Percentiles rank a stretch among this genome's conserved stretches.
These are phyloP conservation scores for Pollicipes pollicipes DNA, from an alignment of 1,140 invertebrate species.

Conservation along the genomic window DNA sequence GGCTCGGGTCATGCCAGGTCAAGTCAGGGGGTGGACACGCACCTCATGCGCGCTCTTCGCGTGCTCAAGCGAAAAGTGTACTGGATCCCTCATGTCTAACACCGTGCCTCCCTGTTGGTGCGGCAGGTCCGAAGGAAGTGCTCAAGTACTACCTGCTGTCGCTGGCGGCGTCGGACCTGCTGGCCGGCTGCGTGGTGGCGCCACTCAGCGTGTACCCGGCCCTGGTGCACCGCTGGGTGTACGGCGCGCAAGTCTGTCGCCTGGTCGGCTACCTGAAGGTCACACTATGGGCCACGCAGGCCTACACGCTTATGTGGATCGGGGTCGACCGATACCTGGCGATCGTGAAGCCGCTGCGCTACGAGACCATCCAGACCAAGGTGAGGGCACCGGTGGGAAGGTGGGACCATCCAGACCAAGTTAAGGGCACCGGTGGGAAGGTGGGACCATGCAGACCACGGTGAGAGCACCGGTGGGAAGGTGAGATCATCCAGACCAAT, in stretches of 20 bases:
- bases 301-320: slow-evolving; percentile 94
- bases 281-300: slow-evolving; percentile 72
- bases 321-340: slow-evolving; percentile 85
- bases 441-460: slow-evolving; percentile 80
- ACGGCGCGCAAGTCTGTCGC: slow-evolving; percentile 66
- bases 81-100: slow-evolving; percentile 12
- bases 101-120: not conserved
- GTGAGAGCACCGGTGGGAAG: slow-evolving; percentile 35
- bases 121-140: slow-evolving; percentile 65
- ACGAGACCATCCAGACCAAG: slow-evolving; percentile 81
- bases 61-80: too few species aligned
- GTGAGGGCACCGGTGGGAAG: slow-evolving; percentile 35
- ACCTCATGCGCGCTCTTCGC: slow-evolving; percentile 35
- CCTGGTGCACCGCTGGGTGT: slow-evolving; percentile 52
- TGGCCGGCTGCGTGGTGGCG: slow-evolving; percentile 70
- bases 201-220: slow-evolving; percentile 85
- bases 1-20: too few species aligned
- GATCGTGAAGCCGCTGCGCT: slow-evolving; percentile 73
- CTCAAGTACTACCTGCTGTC: slow-evolving; percentile 85
- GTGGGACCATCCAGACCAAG: too few species aligned
- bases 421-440: too few species aligned
- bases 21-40: slow-evolving; percentile 49
- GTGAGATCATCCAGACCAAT: too few species aligned
- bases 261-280: slow-evolving; percentile 78
- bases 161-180: slow-evolving; percentile 71